These are phyloP conservation scores for Steromphala cineraria DNA, from an alignment of 2,888 invertebrate species.

Conservation along the genomic window DNA sequence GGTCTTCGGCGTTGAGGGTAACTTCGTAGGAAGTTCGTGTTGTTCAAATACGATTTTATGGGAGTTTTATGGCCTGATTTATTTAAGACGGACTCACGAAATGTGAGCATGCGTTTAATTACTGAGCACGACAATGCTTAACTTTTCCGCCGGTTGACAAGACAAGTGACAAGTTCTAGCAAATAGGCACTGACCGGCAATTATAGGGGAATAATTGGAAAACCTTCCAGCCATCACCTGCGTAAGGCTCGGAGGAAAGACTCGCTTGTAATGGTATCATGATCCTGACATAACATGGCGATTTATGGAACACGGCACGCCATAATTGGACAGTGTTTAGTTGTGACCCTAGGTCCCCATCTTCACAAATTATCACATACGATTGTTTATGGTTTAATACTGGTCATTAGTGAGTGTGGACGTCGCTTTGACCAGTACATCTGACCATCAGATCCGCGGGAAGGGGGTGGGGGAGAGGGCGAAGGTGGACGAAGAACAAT, in stretches of 20 bases:
- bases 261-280: background rate
- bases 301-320: background rate
- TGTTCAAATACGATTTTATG: slow-evolving; percentile 3
- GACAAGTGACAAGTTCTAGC: background rate
- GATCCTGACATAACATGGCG: slow-evolving; percentile 1
- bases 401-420: background rate
- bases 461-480: too few species aligned
- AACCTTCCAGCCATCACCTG: background rate
- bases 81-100: slow-evolving; percentile 12
- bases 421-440: background rate
- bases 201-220: slow-evolving; percentile 9
- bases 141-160: background rate
- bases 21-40: background rate
- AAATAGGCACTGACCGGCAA: slow-evolving; percentile 13
- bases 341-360: background rate
- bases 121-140: slow-evolving; percentile 10
- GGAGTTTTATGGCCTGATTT: slow-evolving; percentile 14
- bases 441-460: too few species aligned
- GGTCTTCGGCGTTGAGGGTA: background rate
- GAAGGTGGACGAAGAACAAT: too few species aligned
- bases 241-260: background rate
- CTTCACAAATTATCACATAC: slow-evolving; percentile 18
- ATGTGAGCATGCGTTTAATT: slow-evolving; percentile 18
- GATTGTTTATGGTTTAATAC: background rate
- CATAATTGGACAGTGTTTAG: background rate